Evolutionary conservation across 2,113 vertebrate genomes (phyloP).

Genomic region (Trogon melanurus): DNA sequence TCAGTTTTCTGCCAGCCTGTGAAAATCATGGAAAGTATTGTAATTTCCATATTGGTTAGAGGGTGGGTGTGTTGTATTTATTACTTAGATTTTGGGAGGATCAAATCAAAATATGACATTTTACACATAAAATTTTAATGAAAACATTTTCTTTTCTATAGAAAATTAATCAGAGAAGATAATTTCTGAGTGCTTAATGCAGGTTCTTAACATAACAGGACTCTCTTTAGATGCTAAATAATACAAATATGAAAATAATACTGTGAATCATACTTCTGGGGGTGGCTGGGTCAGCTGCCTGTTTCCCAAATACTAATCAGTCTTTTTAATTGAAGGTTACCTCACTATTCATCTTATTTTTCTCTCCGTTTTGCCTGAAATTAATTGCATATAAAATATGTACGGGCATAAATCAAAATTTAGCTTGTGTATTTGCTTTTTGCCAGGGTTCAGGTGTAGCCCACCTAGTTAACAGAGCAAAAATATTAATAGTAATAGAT

Average conservation of each 20-base stretch:
- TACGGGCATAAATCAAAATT: background rate
- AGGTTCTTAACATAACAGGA: slow-evolving; percentile 2
- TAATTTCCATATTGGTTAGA: background rate
- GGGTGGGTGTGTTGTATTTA: background rate
- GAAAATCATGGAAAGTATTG: background rate
- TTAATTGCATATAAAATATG: background rate
- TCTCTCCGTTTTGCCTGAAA: background rate
- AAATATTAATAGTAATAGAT: background rate
- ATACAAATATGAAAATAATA: slow-evolving; percentile 48
- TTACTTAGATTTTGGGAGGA: background rate
- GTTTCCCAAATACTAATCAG: slow-evolving; percentile 38
- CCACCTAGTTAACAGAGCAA: background rate
- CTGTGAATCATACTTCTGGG: slow-evolving; percentile 3
- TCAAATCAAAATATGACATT: background rate
- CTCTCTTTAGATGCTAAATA: slow-evolving; percentile 36
- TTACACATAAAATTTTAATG: background rate
- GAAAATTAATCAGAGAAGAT: background rate
- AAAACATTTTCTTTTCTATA: background rate
- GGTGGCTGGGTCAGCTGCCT: slow-evolving; percentile 37
- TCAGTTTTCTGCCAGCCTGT: background rate
- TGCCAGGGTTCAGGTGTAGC: background rate
- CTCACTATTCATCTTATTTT: slow-evolving; percentile 3
- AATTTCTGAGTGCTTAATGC: slow-evolving; percentile 14
- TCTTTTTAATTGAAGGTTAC: slow-evolving; percentile 38
- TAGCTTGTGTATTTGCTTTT: background rate